Base-by-base conservation (phyloP, 2,113 vertebrate genomes). In the Dasypus novemcinctus region DNA sequence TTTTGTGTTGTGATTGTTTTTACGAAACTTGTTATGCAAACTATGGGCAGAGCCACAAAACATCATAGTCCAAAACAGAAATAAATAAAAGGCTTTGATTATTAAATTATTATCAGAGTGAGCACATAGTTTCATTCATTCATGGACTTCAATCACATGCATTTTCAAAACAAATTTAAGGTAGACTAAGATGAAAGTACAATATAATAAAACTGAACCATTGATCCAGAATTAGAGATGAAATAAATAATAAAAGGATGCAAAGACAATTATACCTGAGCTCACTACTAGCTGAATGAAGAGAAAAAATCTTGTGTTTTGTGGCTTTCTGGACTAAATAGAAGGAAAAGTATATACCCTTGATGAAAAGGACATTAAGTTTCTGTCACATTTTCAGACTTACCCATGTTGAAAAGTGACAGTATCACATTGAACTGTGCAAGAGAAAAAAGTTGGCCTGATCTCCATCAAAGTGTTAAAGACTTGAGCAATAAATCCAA, bases 131-230 rank as follows among this genome's bases (percentile, higher is more conserved):
- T 79, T 85, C 15, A 46, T 9, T 43, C 25, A 81, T 75, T 33
- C 57, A 49, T 25, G 11, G 31, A 71, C 36, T 59, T 74, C 63
- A 68, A 87, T 91, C 57, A 92, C 23, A 63, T 49, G 18, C 46
- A 75, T 88, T 84, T 88, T 2, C 57, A 71, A 87, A 94, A 78
- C 20, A 79, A 41, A 90, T 75, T 87, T 61, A 81, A 64, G 0
- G 3, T 72, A 17, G 52, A 76, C 66, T 87, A 92, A 91, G 87
- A 94, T n/a, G 27, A 91, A 92, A 87, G 49, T 43, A 69, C 10
- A 61, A n/a, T 38, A 61, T 12, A 87, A 54, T 49, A 85, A 76
- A 97, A 81, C 36, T 69, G 54, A 83, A 36, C 20, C 9, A 61
- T 68, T 57, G 59, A 33, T 14, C 2, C 21, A 18, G 29, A 91